phyloP scores from a whole-genome alignment of 2,888 invertebrate species.

The Leucoma salicis region DNA sequence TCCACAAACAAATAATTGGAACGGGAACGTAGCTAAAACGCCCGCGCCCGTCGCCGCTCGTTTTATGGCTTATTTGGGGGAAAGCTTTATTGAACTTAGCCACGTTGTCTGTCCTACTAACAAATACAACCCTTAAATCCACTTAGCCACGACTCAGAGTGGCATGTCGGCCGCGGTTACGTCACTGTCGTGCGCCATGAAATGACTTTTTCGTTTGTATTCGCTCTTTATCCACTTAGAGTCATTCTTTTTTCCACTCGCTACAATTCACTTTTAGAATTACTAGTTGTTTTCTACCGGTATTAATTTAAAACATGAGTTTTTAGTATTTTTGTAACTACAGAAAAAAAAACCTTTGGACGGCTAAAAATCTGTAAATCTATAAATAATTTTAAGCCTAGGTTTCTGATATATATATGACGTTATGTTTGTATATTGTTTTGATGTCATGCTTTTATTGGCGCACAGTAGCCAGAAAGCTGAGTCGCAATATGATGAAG shows the following conservation, averaged over 20 bases:
- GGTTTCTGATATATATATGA: conserved; percentile 6
- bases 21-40: conserved; percentile 66
- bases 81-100: conserved; percentile 81
- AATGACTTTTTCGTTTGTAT: conserved; percentile 81
- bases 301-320: conserved; percentile 60
- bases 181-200: conserved; percentile 74
- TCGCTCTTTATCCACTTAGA: conserved; percentile 81
- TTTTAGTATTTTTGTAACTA: conserved; percentile 27
- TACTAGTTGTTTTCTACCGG: conserved; percentile 57
- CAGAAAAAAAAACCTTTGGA: too few relatives aligned
- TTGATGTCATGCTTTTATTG: conserved; percentile 56
- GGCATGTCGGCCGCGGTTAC: conserved; percentile 44
- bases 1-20: conserved; percentile 82
- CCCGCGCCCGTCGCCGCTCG: conserved; percentile 75
- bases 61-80: conserved; percentile 82
- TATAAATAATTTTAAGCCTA: conserved; percentile 60
- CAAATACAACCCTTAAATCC: conserved; percentile 57
- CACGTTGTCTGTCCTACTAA: conserved; percentile 58
- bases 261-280: conserved; percentile 80
- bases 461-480: conserved; percentile 65
- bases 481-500: conserved; percentile 62
- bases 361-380: too few relatives aligned
- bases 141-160: conserved; percentile 46
- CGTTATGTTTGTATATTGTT: conserved; percentile 38
- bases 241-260: conserved; percentile 78